These are phyloP conservation scores for Chelonia mydas DNA, from an alignment of 2,797 vertebrate species.

Conservation along the genomic window DNA sequence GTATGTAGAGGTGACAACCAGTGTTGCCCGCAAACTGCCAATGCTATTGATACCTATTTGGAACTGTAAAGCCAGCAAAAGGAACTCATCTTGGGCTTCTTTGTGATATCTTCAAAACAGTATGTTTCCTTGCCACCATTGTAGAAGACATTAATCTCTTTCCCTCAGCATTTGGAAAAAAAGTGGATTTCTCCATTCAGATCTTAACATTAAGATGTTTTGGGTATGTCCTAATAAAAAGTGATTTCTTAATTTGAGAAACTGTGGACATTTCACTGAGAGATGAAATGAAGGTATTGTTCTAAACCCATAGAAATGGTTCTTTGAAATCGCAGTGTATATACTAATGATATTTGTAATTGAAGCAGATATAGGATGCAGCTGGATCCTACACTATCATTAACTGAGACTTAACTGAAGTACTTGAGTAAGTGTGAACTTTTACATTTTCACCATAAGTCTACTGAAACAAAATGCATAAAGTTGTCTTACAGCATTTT, in stretches of 20 bases:
- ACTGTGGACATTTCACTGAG: not conserved
- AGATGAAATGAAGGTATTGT: not conserved
- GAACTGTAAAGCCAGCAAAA: not conserved
- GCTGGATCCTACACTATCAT: not conserved
- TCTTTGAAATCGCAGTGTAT: not conserved
- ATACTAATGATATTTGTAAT: not conserved
- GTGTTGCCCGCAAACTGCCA: not conserved
- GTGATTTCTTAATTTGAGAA: not conserved
- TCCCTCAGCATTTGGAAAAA: not conserved
- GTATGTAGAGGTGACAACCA: not conserved
- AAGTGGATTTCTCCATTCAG: not conserved
- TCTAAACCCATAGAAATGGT: not conserved
- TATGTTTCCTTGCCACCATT: not conserved
- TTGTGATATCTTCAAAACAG: not conserved
- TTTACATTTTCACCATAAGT: not conserved
- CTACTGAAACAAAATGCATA: not conserved
- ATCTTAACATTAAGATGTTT: constrained; percentile 7
- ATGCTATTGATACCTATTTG: fast-evolving
- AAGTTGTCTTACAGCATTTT: not conserved
- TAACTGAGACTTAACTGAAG: not conserved
- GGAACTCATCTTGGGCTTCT: not conserved
- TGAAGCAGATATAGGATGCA: not conserved
- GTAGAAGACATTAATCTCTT: not conserved
- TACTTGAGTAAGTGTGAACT: not conserved
- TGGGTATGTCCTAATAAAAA: not conserved